These are phyloP conservation scores for Ursus arctos DNA, from an alignment of 2,113 vertebrate species.

Conservation along the genomic window DNA sequence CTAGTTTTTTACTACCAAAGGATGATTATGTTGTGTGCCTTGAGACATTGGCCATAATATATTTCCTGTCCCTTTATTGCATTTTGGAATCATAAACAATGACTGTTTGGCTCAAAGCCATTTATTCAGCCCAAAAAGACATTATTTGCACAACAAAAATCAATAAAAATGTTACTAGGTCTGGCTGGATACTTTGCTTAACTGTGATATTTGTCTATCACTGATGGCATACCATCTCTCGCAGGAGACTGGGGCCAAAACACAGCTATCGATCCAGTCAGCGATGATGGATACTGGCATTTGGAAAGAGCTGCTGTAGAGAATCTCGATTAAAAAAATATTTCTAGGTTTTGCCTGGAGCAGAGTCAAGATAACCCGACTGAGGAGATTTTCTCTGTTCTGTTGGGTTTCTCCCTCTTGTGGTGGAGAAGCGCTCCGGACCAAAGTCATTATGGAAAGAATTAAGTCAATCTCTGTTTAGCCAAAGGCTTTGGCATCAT, in stretches of 20 bases:
- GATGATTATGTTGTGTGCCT: constrained; percentile 96
- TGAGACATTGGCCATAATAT: constrained; percentile 97
- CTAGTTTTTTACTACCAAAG: constrained; percentile 93
- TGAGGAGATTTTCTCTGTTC: constrained; percentile 89
- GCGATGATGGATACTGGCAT: constrained; percentile 98
- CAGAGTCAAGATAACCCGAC: constrained; percentile 89
- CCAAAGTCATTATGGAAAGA: constrained; percentile 91
- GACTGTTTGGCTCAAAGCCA: constrained; percentile 98
- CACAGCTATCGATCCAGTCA: constrained; percentile 99
- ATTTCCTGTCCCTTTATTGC: constrained; percentile 98
- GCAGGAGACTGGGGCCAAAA: constrained; percentile 97
- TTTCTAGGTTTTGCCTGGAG: constrained; percentile 92
- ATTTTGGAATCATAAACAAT: constrained; percentile 98
- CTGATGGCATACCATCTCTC: constrained; percentile 98
- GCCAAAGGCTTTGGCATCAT: constrained; percentile 89
- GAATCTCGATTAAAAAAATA: constrained; percentile 93
- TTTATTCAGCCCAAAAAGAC: constrained; percentile 99
- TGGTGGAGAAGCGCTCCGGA: constrained; percentile 89
- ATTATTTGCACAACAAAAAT: constrained; percentile 99
- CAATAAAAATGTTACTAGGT: constrained; percentile 98
- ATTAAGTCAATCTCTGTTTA: constrained; percentile 91
- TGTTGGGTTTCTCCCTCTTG: constrained; percentile 89
- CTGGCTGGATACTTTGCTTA: constrained; percentile 94
- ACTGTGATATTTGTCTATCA: constrained; percentile 99
- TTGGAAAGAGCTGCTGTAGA: constrained; percentile 93